These are phyloP conservation scores for Gallirallus australis DNA, from an alignment of 2,797 vertebrate genomes.

Conservation along the genomic window DNA sequence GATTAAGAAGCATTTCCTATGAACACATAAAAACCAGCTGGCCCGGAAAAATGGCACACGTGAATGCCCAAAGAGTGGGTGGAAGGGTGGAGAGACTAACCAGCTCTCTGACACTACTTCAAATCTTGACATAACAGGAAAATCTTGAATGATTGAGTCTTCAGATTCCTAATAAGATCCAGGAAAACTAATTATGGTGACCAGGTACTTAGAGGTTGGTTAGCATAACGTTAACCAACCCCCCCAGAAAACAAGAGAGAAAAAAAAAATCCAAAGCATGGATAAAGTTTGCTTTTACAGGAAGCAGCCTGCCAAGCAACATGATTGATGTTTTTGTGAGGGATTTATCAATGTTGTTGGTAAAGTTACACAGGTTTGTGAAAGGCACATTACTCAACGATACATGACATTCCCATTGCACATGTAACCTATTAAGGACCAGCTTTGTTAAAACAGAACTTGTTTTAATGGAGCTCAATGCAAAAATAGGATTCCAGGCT, in stretches of 20 bases:
- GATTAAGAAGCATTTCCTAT: background rate
- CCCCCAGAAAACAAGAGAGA: background rate
- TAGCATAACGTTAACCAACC: background rate
- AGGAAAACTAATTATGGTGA: background rate
- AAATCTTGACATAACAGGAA: background rate
- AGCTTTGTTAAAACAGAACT: background rate
- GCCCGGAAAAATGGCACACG: background rate
- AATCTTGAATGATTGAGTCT: background rate
- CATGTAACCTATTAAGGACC: background rate
- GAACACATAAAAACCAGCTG: background rate
- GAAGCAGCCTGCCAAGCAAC: background rate
- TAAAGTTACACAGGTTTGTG: background rate
- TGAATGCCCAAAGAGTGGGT: background rate
- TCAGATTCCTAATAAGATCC: background rate
- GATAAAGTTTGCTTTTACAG: background rate
- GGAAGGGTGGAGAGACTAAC: background rate
- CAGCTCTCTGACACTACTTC: background rate
- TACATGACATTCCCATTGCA: background rate
- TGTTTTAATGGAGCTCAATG: background rate
- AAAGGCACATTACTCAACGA: background rate
- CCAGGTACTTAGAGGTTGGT: background rate
- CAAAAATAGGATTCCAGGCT: background rate
- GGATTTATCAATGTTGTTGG: background rate
- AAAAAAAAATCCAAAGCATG: background rate
- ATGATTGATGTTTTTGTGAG: background rate